phyloP scores from a whole-genome alignment of 2,888 invertebrate species.

The Pardosa pseudoannulata region DNA sequence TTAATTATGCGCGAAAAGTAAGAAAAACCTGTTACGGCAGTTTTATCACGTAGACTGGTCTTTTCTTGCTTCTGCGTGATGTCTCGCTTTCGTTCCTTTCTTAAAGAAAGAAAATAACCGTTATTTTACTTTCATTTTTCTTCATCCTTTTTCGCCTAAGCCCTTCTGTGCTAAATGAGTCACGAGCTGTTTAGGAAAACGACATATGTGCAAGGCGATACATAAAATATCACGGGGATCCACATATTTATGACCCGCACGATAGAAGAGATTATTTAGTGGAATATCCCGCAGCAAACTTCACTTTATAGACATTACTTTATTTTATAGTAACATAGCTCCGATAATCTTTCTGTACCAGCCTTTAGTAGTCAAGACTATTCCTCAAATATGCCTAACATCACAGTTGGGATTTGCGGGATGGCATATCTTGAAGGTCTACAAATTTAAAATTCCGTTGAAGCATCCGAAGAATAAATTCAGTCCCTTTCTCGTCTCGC shows the following conservation, averaged over 20 bases:
- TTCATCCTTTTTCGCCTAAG: conserved; percentile 22
- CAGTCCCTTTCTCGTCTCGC: not conserved
- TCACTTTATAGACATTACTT: conserved; percentile 17
- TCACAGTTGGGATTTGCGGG: conserved; percentile 10
- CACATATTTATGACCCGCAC: conserved; percentile 43
- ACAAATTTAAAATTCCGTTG: conserved; percentile 10
- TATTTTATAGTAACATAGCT: conserved; percentile 8
- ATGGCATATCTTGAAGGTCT: conserved; percentile 15
- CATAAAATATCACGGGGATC: conserved; percentile 44
- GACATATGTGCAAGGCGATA: conserved; percentile 42
- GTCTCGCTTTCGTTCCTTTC: not conserved
- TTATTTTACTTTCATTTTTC: conserved; percentile 49
- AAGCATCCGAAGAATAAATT: not conserved
- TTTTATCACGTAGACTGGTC: conserved; percentile 46
- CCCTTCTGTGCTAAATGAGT: conserved; percentile 45
- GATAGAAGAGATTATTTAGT: conserved; percentile 36
- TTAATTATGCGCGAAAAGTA: conserved; percentile 54
- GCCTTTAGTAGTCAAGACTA: conserved; percentile 8
- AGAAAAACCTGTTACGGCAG: conserved; percentile 56
- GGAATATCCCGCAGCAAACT: not conserved
- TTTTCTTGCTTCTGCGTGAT: conserved; percentile 27
- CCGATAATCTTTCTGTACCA: conserved; percentile 14
- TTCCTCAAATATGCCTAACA: conserved; percentile 15
- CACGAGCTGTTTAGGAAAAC: conserved; percentile 56
- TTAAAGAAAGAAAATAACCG: conserved; percentile 36